Evolutionary conservation across 2,797 vertebrate genomes (phyloP), one percentile per base, ranked within the genome.

Genomic region (Heteromormyrus szaboi): DNA sequence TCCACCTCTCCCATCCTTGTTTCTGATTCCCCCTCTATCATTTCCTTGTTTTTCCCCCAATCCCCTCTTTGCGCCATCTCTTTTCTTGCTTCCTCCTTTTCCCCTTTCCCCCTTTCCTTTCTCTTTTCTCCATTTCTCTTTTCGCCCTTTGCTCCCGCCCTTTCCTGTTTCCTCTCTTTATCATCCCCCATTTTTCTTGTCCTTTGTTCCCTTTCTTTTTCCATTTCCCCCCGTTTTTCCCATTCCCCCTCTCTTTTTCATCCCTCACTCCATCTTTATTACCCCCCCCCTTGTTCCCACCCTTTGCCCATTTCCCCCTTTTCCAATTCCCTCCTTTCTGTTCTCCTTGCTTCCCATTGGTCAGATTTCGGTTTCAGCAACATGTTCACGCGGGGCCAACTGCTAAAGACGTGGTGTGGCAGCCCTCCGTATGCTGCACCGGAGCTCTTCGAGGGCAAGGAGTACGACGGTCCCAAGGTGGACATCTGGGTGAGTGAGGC

Each of bases 281-380:
- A 6, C 54, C 54, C 11, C 3, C 89, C 91, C 90, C 59, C 22
- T 33, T 37, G 14, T 4, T 25, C 89, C 89, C 81, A 85, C 85
- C 90, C 88, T 53, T 90, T 91, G 87, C 90, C 90, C 88, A 56
- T 90, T 90, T 88, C 90, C 76, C 9, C 2, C 87, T 72, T 68
- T 17, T 33, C 12, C 86, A 29, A 41, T 88, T 44, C 89, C 44
- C 4, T 14, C 59, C 29, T 22, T 29, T 17, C 59, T 11, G 22
- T 12, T 65, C 59, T 29, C 59, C 22, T 29, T 33, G 65, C 41
- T 50, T 83, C 65, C 41, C 8, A 17, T 85, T 44, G 85, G 1
- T 25, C 94, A 99, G 99, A 99, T 94, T 99, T 99, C 93, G 99
- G 98, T 90, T 99, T 99, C 95, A 99, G 98, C 93, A 99, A 99